Conservation (phyloP, 2,888 invertebrate species). For the Heliconius ethilla region DNA sequence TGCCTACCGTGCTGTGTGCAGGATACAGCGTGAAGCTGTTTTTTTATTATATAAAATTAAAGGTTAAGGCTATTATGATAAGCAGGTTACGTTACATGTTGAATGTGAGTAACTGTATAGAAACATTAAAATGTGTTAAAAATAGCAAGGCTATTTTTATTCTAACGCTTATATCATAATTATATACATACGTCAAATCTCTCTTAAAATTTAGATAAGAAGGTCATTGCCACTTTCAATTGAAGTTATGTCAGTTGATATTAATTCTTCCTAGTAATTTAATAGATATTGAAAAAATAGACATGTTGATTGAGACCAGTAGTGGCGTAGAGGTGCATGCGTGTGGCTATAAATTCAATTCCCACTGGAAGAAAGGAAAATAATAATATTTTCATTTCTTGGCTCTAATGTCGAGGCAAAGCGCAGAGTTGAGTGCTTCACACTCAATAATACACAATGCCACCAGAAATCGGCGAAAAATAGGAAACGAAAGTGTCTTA, state of each 20-base stretch:
- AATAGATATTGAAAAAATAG: background rate
- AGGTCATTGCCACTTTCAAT: slow-evolving; percentile 34
- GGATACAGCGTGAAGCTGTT: too few species aligned
- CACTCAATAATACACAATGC: too few species aligned
- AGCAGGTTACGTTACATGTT: background rate
- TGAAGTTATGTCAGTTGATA: slow-evolving; percentile 5
- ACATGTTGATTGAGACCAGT: background rate
- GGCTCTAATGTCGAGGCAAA: background rate
- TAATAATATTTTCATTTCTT: background rate
- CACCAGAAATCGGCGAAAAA: too few species aligned
- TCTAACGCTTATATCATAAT: background rate
- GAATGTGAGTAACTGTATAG: background rate
- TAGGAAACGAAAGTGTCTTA: too few species aligned
- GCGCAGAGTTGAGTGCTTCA: too few species aligned
- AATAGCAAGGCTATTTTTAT: slow-evolving; percentile 22
- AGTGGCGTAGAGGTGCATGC: background rate
- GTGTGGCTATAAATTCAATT: background rate
- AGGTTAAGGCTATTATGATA: background rate
- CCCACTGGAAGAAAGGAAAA: background rate
- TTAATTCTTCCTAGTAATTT: background rate
- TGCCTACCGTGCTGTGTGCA: too few species aligned
- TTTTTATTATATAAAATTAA: background rate
- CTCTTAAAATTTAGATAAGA: slow-evolving; percentile 6
- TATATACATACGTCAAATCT: background rate
- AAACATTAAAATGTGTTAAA: background rate